Evolutionary conservation across 2,113 vertebrate genomes (phyloP), one percentile per base, ranked within the genome.

Genomic region (Dolichallabes microphthalmus): DNA sequence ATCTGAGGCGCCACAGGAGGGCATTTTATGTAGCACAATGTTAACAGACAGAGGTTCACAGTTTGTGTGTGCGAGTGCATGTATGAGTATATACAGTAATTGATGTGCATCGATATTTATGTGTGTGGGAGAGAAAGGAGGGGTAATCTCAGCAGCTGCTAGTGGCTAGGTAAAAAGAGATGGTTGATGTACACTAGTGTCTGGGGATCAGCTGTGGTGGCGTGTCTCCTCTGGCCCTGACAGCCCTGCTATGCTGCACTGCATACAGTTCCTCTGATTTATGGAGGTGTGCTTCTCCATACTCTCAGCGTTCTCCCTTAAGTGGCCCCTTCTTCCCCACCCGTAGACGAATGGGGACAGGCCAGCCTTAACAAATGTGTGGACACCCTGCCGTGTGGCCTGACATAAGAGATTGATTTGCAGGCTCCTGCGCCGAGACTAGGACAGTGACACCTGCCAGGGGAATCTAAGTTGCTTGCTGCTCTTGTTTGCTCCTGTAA

Each of bases 351-450:
- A 93, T 89, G 86, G 84, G 91, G 88, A 89, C 27, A 92, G 85
- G 89, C 88, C 81, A 92, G 91, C 86, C 81, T 94, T 92, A 94
- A 93, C 92, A 94, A 94, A 93, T 94, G 91, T 93, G 86, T 85
- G 90, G 93, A 93, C 93, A 91, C 92, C 92, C 91, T 86, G 90
- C 90, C 89, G 93, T 94, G 93, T 91, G 90, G 90, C 90, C 86
- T 93, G 92, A 90, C 92, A 91, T 88, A 90, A 89, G 88, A 92
- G 91, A 95, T 92, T 96, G 94, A 95, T 95, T 93, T 94, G 87
- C 74, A 92, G 93, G 63, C 45, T 84, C 90, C 88, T 92, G 71
- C 90, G 87, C 88, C 88, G 89, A 76, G 88, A 89, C 91, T 91
- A 92, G 93, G 92, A 89, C 92, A 91, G 91, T 91, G 91, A 92